phyloP scores from a whole-genome alignment of 1,140 invertebrate species.

The Sminthurinus signatus region DNA sequence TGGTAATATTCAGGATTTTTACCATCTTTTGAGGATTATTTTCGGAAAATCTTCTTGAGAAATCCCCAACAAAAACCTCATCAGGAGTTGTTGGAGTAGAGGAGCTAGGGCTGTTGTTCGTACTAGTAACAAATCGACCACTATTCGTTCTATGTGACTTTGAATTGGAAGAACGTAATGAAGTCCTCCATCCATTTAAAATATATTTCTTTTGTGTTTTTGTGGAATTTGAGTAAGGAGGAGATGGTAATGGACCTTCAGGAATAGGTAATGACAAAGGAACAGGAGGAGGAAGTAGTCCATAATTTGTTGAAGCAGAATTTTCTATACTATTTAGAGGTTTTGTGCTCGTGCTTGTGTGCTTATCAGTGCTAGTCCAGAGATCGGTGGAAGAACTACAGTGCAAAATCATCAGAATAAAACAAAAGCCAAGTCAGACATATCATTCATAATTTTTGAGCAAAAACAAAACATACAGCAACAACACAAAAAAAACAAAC shows the following conservation, averaged over 20 bases:
- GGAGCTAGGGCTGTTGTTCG: conserved; percentile 6
- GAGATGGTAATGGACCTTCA: neutral
- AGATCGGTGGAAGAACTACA: conserved; percentile 30
- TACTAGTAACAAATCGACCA: conserved; percentile 24
- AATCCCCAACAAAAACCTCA: conserved; percentile 7
- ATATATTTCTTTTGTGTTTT: conserved; percentile 22
- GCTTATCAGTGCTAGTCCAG: conserved; percentile 21
- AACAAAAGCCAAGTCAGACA: conserved; percentile 2
- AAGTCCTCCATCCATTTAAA: conserved; percentile 33
- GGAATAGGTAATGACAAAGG: conserved; percentile 8
- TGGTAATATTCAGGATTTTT: conserved; percentile 33
- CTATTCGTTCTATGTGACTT: conserved; percentile 11
- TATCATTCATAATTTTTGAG: no score
- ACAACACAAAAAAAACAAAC: no score
- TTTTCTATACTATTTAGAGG: conserved; percentile 19
- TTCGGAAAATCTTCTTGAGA: neutral
- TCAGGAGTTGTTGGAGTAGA: conserved; percentile 10
- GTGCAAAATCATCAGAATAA: conserved; percentile 11
- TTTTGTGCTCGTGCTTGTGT: conserved; percentile 23
- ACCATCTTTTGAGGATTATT: no score
- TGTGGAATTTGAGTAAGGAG: neutral
- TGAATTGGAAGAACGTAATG: conserved; percentile 19
- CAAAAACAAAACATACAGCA: no score
- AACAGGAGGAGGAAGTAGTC: no score
- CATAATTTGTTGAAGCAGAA: conserved; percentile 17